These are phyloP conservation scores for Eupithecia centaureata DNA, from an alignment of 2,888 invertebrate genomes.

Conservation along the genomic window DNA sequence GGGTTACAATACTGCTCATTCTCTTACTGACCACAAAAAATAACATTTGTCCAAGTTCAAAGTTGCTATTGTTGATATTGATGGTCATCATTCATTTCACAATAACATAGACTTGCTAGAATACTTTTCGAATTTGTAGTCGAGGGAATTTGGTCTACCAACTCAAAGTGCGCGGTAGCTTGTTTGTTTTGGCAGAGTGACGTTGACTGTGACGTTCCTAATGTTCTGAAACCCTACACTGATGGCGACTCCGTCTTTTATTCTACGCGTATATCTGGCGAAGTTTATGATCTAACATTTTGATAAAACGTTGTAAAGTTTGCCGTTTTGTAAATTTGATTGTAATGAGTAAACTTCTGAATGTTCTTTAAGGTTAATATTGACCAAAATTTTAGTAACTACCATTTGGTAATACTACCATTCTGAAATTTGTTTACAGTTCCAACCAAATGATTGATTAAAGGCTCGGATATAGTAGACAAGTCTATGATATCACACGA, in stretches of 20 bases:
- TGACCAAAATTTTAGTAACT: background rate
- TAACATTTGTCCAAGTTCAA: background rate
- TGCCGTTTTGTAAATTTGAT: background rate
- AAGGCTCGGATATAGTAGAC: no score
- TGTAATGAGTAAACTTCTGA: background rate
- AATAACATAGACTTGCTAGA: background rate
- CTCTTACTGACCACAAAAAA: background rate
- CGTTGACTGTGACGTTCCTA: slow-evolving; percentile 47
- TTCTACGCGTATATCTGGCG: slow-evolving; percentile 15
- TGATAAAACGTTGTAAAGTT: background rate
- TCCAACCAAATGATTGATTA: no score
- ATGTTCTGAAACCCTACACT: slow-evolving; percentile 49
- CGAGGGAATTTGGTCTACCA: background rate
- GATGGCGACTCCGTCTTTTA: slow-evolving; percentile 29
- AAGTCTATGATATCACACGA: no score
- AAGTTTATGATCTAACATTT: background rate
- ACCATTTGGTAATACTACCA: background rate
- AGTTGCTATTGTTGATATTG: background rate
- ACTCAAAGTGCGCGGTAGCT: background rate
- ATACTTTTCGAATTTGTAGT: background rate
- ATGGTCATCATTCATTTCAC: background rate
- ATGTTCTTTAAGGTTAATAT: background rate
- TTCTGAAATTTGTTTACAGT: no score
- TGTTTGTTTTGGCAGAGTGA: slow-evolving; percentile 57
- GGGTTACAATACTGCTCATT: background rate